A percentile compares a stretch with the other conserved stretches of the same genome.
These are phyloP conservation scores for Cryptophagus acutangulus DNA, from an alignment of 2,888 invertebrate species.

Conservation along the genomic window DNA sequence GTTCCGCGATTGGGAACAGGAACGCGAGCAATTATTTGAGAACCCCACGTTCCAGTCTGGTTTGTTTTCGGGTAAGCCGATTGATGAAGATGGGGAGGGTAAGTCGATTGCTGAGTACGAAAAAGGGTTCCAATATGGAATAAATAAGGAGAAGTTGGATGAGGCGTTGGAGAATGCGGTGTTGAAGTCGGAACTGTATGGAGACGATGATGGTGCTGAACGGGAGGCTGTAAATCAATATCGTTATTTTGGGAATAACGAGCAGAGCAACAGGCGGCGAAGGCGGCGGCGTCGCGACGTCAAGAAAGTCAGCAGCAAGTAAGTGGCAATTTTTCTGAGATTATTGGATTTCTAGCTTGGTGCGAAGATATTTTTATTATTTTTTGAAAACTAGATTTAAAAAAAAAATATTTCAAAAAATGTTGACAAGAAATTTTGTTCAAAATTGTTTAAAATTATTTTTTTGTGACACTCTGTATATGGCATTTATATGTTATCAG, in stretches of 20 bases:
- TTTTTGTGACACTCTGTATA: no score
- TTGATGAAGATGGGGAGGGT: slow-evolving; percentile 29
- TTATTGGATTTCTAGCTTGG: no score
- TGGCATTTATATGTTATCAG: no score
- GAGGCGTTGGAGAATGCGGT: slow-evolving; percentile 56
- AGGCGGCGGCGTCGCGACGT: slow-evolving; percentile 38
- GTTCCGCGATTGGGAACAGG: slow-evolving; percentile 33
- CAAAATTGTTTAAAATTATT: no score
- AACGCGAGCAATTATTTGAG: no score
- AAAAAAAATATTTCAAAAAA: no score
- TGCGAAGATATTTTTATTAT: no score
- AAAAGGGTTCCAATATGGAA: slow-evolving; percentile 44
- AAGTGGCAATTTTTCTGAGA: no score
- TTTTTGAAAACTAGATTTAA: no score
- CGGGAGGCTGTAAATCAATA: slow-evolving; percentile 52
- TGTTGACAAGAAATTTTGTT: no score
- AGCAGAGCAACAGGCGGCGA: slow-evolving; percentile 36
- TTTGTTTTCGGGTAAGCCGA: background rate
- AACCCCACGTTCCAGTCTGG: slow-evolving; percentile 9
- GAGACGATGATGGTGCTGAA: no score
- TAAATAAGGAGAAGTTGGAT: slow-evolving; percentile 43
- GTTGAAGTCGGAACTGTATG: slow-evolving; percentile 58
- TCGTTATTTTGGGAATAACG: slow-evolving; percentile 38
- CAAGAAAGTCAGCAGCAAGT: slow-evolving; percentile 36
- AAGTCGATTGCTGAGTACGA: slow-evolving; percentile 44